Evolutionary conservation across 2,888 invertebrate genomes (phyloP), one percentile per base, ranked within the genome.

Genomic region (Sinentomon sp.): DNA sequence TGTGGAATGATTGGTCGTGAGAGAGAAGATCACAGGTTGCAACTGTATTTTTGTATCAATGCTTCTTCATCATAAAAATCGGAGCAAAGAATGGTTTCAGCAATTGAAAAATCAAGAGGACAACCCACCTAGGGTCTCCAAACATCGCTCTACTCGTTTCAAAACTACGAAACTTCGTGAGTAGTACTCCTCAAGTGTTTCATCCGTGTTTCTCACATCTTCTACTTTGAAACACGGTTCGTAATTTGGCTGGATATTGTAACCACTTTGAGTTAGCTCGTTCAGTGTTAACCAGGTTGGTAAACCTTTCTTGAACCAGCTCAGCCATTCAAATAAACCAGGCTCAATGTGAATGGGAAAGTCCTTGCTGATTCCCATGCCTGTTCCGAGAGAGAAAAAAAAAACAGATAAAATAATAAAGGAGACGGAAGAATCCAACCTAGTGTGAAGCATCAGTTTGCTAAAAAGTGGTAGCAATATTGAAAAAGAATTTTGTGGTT

Each of bases 251-350:
- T 77, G 71, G 2, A 89, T 64, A 45, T 76, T 71, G 45, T 66
- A 76, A 3, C 77, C 78, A 13, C 70, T 68, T 9, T 61, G 60
- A 12, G 56, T 55, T 5, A 83, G 53, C 48, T 85, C 83, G 1
- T 63, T 58, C 0, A 61, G 57, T 1, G 66, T 67, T 64, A 85
- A 68, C 66, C 77, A 85, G 14, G 66, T 63, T 3, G 77, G 78
- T 46, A 66, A 54, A 1, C 68, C 68, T 36, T 71, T 71, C 2
- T 66, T 62, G 52, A 85, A 80, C 87, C 87, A 89, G 20, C 70
- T 67, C 48, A 82, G 62, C 75, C 76, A 92, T 54, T 92, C 92
- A 53, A 89, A 92, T 24, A 92, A 55, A 0, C 78, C 82, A 0
- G 85, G 83, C 49, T 92, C 92, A 12, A 92, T 60, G 44, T 63